Evolutionary conservation across 2,797 vertebrate species (phyloP).

Genomic region (Cynodonichthys magdalenae): DNA sequence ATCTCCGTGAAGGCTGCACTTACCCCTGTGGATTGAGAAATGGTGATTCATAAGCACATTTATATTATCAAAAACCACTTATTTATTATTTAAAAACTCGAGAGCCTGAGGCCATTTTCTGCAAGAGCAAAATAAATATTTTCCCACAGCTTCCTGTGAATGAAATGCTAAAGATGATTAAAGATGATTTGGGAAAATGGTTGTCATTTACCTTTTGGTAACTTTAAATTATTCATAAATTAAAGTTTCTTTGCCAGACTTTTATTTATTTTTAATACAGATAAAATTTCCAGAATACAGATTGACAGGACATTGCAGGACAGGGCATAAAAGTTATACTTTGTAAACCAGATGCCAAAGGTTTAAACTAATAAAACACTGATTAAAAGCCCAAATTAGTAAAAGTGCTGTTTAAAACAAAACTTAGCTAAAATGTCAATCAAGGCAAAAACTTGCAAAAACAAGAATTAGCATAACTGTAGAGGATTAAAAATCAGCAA

Average conservation of each 20-base stretch:
- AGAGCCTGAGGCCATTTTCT: conserved; percentile 47
- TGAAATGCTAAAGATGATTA: conserved; percentile 13
- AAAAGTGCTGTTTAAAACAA: too few species aligned
- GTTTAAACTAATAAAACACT: too few species aligned
- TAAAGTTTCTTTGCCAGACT: conserved; percentile 15
- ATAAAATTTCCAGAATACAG: not conserved
- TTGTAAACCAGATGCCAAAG: too few species aligned
- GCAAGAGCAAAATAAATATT: conserved; percentile 47
- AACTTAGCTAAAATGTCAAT: too few species aligned
- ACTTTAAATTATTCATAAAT: conserved; percentile 7
- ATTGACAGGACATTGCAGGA: not conserved
- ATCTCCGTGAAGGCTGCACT: conserved; percentile 46
- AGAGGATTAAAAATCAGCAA: too few species aligned
- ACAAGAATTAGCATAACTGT: too few species aligned
- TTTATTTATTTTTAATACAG: conserved; percentile 10
- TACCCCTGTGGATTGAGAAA: conserved; percentile 50
- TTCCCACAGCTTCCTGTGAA: conserved; percentile 18
- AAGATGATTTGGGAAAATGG: conserved; percentile 20
- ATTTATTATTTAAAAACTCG: conserved; percentile 58
- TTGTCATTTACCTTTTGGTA: conserved; percentile 18
- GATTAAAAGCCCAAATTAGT: too few species aligned
- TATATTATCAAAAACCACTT: conserved; percentile 65
- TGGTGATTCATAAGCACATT: conserved; percentile 68
- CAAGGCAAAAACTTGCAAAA: too few species aligned
- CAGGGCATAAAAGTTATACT: not conserved